Evolutionary conservation across 2,888 invertebrate genomes (phyloP).

Genomic region (Drepanosiphum platanoidis): DNA sequence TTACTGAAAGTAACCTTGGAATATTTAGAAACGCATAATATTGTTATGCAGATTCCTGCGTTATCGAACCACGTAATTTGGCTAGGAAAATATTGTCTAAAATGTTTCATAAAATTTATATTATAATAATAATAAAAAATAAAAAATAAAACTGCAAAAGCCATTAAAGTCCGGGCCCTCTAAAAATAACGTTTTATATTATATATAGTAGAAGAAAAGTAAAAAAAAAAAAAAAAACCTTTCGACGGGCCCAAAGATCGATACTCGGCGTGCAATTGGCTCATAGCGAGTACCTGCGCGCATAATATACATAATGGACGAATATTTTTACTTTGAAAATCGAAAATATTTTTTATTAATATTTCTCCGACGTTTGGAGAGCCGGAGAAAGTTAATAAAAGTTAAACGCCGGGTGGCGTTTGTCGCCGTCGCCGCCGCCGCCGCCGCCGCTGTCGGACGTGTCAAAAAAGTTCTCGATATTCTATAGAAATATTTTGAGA

Average conservation of each 20-base stretch:
- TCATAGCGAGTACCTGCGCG: not conserved
- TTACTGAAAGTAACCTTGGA: too few relatives aligned
- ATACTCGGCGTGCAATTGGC: not conserved
- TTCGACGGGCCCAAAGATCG: not conserved
- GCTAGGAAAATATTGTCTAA: too few relatives aligned
- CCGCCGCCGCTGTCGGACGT: not conserved
- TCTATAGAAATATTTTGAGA: not conserved
- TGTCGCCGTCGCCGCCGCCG: not conserved
- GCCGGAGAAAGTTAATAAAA: not conserved
- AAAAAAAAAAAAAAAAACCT: too few relatives aligned
- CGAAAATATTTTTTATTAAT: not conserved
- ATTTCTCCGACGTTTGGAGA: not conserved
- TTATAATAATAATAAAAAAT: too few relatives aligned
- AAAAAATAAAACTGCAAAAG: too few relatives aligned
- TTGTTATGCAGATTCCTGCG: too few relatives aligned
- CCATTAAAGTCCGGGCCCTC: too few relatives aligned
- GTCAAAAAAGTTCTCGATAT: not conserved
- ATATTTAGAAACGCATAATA: too few relatives aligned
- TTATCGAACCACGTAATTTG: too few relatives aligned
- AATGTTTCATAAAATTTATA: too few relatives aligned
- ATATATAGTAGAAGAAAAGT: too few relatives aligned
- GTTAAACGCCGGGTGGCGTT: not conserved
- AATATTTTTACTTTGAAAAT: not conserved
- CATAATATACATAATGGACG: not conserved
- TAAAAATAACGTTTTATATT: too few relatives aligned